These are phyloP conservation scores for Zapus hudsonius DNA, from an alignment of 2,113 vertebrate genomes.

Conservation along the genomic window DNA sequence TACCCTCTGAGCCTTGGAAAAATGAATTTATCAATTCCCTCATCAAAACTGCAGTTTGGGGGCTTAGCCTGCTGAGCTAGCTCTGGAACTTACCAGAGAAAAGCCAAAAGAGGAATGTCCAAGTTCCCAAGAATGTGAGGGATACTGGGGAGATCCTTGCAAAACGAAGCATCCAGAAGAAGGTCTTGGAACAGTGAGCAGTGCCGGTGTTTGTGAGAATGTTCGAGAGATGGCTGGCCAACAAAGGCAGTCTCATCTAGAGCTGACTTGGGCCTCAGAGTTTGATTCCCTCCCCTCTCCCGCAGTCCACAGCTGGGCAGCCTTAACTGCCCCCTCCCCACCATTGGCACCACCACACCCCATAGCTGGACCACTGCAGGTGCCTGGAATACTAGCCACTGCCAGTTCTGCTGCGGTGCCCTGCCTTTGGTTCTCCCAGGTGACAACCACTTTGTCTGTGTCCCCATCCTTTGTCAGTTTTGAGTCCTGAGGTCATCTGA, in stretches of 20 bases:
- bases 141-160: not conserved
- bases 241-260: not conserved
- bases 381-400: too few relatives aligned
- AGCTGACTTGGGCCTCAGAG: fast-evolving
- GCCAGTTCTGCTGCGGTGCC: not conserved
- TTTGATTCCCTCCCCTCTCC: not conserved
- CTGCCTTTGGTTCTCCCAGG: not conserved
- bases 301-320: not conserved
- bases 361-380: not conserved
- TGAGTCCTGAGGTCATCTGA: not conserved
- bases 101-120: not conserved
- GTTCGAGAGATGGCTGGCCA: not conserved
- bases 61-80: not conserved
- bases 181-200: not conserved
- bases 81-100: not conserved
- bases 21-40: not conserved
- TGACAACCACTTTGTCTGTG: not conserved
- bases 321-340: not conserved
- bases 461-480: not conserved
- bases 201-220: not conserved
- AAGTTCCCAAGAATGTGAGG: not conserved
- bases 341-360: not conserved
- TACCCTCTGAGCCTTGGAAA: not conserved
- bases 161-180: not conserved
- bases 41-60: not conserved